phyloP scores from a whole-genome alignment of 1,140 invertebrate species.

The Pteromalus puparum region DNA sequence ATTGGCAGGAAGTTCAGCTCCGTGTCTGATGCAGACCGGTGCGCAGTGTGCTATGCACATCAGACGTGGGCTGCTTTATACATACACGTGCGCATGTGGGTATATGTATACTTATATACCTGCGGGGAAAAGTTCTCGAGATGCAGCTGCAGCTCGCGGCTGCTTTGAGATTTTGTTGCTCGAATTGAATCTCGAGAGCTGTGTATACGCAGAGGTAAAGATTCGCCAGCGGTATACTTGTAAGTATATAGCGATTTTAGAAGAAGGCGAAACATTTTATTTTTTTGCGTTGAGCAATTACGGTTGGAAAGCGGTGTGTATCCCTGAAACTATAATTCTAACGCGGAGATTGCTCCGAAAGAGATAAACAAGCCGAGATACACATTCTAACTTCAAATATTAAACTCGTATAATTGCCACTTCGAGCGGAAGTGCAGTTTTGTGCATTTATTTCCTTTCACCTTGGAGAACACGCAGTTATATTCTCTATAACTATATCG shows the following conservation, averaged over 20 bases:
- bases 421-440: not conserved
- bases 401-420: not conserved
- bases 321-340: too few relatives aligned
- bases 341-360: too few relatives aligned
- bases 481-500: not conserved
- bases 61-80: not conserved
- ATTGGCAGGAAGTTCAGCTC: slow-evolving; percentile 33
- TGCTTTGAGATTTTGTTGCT: too few relatives aligned
- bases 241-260: too few relatives aligned
- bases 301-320: too few relatives aligned
- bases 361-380: not conserved
- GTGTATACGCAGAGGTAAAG: too few relatives aligned
- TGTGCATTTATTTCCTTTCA: not conserved
- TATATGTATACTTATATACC: not conserved
- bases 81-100: too few relatives aligned
- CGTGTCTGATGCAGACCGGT: slow-evolving; percentile 10
- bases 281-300: too few relatives aligned
- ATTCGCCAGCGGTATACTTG: too few relatives aligned
- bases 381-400: not conserved
- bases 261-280: too few relatives aligned
- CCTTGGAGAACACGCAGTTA: not conserved
- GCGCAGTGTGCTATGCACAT: not conserved
- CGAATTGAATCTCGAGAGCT: too few relatives aligned
- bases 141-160: not conserved
- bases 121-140: not conserved